Conservation (phyloP, 64 coral and sea anemone genomes). For the Montipora foliosa region DNA sequence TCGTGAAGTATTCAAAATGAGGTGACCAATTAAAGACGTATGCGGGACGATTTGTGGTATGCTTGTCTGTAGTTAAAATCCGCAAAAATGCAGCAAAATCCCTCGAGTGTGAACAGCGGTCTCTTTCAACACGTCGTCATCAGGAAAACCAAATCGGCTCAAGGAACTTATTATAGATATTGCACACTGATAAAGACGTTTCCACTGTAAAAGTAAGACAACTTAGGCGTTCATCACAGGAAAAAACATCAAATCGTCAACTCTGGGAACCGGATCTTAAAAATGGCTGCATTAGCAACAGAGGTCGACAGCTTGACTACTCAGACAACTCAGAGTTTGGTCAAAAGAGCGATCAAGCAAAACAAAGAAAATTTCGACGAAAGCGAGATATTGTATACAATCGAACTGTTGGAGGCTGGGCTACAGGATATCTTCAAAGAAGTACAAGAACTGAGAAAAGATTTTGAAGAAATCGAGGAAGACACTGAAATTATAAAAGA, state of each 20-base stretch:
- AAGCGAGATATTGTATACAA: conserved; percentile 12
- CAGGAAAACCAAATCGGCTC: background rate
- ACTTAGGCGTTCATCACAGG: background rate
- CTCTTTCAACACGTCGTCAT: background rate
- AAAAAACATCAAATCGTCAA: background rate
- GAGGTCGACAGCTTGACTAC: background rate
- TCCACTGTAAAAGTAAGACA: background rate
- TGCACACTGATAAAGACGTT: background rate
- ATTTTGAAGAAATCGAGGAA: conserved; percentile 13
- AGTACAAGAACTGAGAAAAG: background rate
- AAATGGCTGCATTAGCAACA: background rate
- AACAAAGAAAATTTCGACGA: conserved; percentile 14
- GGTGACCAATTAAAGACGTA: too few relatives aligned
- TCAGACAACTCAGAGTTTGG: background rate
- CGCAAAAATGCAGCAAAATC: background rate
- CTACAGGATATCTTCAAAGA: background rate
- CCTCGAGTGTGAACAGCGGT: background rate
- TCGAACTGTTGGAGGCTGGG: conserved; percentile 1
- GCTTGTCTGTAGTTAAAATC: too few relatives aligned
- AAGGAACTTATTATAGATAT: background rate
- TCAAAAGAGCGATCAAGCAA: background rate
- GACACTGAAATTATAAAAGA: background rate
- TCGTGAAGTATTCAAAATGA: too few relatives aligned
- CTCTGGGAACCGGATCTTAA: background rate
- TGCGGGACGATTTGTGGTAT: too few relatives aligned